Base-by-base conservation (phyloP, 2,888 invertebrate genomes). In the Cerceris ruficornis region DNA sequence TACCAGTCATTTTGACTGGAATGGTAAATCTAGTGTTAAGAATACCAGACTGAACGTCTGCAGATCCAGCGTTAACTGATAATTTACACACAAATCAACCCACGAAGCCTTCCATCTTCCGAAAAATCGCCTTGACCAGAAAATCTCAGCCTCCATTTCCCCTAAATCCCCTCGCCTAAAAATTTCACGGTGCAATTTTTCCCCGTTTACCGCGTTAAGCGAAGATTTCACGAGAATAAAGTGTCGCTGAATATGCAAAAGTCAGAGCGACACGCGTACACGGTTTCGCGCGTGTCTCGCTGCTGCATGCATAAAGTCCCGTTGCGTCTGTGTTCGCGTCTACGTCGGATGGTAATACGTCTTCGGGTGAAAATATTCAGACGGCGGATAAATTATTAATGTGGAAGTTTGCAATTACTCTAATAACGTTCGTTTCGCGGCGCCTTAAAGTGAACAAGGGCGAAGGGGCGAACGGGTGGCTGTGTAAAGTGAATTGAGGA, bases 211-310 rank as follows among this genome's bases (percentile, higher is more conserved):
- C 41, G 57, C 14, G 57, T 28, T 28, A 9, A 8, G 13, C 13
- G 42, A 55, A 15, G 39, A 60, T 46, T 39, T 54, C 14, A 17
- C 14, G 64, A 41, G 66, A 52, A 71, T 66, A 71, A 71, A 71
- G 58, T 28, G 58, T 7, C 66, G 50, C 66, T 71, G 59, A 59
- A 64, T 59, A 58, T 70, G 62, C 46, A 59, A 70, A 74, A 57
- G 43, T 43, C 14, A 46, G 28, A 28, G 28, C 28, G 28, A 28
- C 49, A 57, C 6, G 42, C 14, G 57, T 57, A 70, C 41, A 15
- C 57, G 41, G 17, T 39, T 42, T 54, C 6, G n/a, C 41, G 7
- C 28, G 14, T 7, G 9, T 14, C 7, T 42, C 41, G 71, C 54
- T 50, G 52, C 11, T n/a, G 60, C 49, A 41, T 28, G 4, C 28